phyloP scores from a whole-genome alignment of 2,113 vertebrate species.

The Cavia porcellus region DNA sequence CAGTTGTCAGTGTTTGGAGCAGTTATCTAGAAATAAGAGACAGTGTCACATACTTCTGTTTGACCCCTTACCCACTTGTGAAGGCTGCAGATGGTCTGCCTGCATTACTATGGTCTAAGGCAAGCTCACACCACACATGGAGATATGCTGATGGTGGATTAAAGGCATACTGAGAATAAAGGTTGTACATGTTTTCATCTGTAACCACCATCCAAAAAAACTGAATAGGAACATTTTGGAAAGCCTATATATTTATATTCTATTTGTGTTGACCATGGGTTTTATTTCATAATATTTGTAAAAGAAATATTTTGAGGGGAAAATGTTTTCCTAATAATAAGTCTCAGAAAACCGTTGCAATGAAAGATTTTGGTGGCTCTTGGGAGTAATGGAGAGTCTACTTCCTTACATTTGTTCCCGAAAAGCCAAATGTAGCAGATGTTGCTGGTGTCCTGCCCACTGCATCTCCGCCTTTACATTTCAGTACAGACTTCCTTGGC shows the following conservation, averaged over 20 bases:
- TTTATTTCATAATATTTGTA: constrained; percentile 35
- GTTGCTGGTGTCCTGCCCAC: background rate
- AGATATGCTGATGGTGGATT: background rate
- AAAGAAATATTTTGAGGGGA: constrained; percentile 43
- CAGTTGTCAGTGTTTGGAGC: constrained; percentile 11
- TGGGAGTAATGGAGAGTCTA: background rate
- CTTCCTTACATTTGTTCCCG: background rate
- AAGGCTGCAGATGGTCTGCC: background rate
- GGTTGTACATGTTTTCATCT: background rate
- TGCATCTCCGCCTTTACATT: background rate
- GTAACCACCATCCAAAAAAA: background rate
- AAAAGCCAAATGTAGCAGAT: background rate
- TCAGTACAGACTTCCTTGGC: background rate
- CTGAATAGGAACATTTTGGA: constrained; percentile 3
- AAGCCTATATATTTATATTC: background rate
- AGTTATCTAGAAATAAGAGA: background rate
- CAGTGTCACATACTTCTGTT: background rate
- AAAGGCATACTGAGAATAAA: background rate
- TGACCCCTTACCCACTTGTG: background rate
- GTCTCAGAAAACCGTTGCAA: background rate
- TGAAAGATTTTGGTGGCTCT: background rate
- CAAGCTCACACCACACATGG: background rate
- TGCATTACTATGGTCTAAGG: background rate
- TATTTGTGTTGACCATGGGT: background rate
- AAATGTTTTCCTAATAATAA: constrained; percentile 20